Conservation (phyloP, 2,797 vertebrate genomes). For the Anguilla pacifica region DNA sequence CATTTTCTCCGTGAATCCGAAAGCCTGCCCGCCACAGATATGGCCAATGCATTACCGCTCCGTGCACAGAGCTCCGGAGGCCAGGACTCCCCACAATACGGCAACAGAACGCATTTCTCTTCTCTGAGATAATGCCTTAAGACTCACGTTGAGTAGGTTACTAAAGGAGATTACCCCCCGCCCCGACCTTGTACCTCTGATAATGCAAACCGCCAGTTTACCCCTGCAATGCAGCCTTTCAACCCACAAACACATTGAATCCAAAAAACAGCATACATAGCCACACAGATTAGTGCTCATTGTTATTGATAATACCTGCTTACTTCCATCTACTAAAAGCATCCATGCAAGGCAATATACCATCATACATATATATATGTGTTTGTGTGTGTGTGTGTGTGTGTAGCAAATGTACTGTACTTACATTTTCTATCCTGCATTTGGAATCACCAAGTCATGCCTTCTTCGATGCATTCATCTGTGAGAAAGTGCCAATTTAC, state of each 20-base stretch:
- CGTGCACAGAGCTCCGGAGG: background rate
- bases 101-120: constrained; percentile 22
- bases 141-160: constrained; percentile 4
- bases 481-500: too few species aligned
- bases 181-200: background rate
- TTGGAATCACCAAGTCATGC: too few species aligned
- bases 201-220: background rate
- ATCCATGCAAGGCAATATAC: background rate
- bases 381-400: background rate
- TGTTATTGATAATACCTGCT: background rate
- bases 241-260: background rate
- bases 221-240: background rate
- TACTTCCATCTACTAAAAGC: background rate
- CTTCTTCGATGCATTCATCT: too few species aligned
- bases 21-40: background rate
- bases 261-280: background rate
- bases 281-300: constrained; percentile 3
- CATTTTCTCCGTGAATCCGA: background rate
- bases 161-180: background rate
- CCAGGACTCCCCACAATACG: constrained; percentile 18
- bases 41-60: background rate
- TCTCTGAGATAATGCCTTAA: constrained; percentile 17
- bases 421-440: background rate
- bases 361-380: background rate
- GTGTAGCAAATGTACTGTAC: background rate